A percentile compares a stretch with the other conserved stretches of the same genome.
These are phyloP conservation scores for Macrobrachium rosenbergii DNA, from an alignment of 1,140 invertebrate genomes.

Conservation along the genomic window DNA sequence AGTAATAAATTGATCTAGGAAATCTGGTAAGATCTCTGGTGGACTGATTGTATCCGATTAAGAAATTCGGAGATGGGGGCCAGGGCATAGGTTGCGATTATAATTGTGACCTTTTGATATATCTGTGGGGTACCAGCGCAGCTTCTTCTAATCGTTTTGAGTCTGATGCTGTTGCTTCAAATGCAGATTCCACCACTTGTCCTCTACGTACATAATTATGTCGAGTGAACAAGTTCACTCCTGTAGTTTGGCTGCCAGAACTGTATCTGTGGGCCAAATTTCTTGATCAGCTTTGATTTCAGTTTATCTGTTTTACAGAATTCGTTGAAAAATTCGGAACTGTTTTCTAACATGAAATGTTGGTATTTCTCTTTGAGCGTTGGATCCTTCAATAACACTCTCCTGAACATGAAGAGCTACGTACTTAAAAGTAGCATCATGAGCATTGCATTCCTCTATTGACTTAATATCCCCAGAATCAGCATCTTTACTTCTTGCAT, in stretches of 20 bases:
- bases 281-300: conserved; percentile 18
- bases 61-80: conserved; percentile 6
- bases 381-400: conserved; percentile 24
- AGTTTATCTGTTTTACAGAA: conserved; percentile 5
- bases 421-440: too few relatives aligned
- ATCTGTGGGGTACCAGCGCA: background rate
- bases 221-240: conserved; percentile 7
- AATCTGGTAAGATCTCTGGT: background rate
- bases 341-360: conserved; percentile 33
- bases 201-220: background rate
- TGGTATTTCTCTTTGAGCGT: conserved; percentile 32
- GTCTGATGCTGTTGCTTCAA: too few relatives aligned
- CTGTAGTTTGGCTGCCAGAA: conserved; percentile 30
- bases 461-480: background rate
- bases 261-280: conserved; percentile 6
- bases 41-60: background rate
- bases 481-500: background rate
- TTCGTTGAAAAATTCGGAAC: background rate
- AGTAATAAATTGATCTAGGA: conserved; percentile 1
- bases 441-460: background rate
- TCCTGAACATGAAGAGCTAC: background rate
- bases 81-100: background rate
- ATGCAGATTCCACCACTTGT: conserved; percentile 2
- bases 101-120: background rate
- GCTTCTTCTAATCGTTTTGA: conserved; percentile 16